Conservation (phyloP, 2,797 vertebrate species). For the Danio choprae region DNA sequence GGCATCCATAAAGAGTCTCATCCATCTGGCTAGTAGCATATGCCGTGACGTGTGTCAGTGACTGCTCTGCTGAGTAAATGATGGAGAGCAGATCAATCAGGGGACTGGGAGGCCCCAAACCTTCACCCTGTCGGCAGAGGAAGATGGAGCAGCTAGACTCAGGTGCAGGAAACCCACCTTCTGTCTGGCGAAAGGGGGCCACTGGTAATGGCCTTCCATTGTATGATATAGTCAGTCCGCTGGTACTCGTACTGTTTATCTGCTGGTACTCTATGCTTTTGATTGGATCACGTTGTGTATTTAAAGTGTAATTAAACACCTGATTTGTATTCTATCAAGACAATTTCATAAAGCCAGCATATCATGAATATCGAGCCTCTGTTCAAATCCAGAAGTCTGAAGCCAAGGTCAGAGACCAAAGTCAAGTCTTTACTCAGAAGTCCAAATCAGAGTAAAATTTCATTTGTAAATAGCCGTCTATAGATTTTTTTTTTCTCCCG, state of each 20-base stretch:
- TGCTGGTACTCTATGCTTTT: slow-evolving; percentile 2
- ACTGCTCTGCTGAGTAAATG: slow-evolving; percentile 64
- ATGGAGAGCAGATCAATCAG: slow-evolving; percentile 77
- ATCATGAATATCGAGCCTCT: background rate
- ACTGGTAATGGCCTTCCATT: slow-evolving; percentile 42
- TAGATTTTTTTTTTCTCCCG: too few species aligned
- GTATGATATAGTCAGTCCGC: background rate
- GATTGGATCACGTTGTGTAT: background rate
- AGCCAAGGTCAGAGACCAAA: background rate
- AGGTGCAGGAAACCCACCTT: slow-evolving; percentile 74
- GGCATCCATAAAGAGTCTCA: slow-evolving; percentile 80
- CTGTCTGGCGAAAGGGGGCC: slow-evolving; percentile 69
- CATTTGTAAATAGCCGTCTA: background rate
- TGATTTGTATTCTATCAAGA: background rate
- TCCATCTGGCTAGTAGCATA: slow-evolving; percentile 77
- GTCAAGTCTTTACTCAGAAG: background rate
- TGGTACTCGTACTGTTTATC: slow-evolving; percentile 16
- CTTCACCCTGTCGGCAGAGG: slow-evolving; percentile 76
- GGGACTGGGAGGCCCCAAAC: slow-evolving; percentile 59
- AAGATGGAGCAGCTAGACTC: slow-evolving; percentile 81
- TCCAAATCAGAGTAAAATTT: background rate
- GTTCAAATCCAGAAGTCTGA: background rate
- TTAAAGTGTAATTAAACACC: background rate
- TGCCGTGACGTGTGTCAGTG: slow-evolving; percentile 74
- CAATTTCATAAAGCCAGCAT: background rate